phyloP scores from a whole-genome alignment of 2,888 invertebrate species.

The Priocnemis perturbator region DNA sequence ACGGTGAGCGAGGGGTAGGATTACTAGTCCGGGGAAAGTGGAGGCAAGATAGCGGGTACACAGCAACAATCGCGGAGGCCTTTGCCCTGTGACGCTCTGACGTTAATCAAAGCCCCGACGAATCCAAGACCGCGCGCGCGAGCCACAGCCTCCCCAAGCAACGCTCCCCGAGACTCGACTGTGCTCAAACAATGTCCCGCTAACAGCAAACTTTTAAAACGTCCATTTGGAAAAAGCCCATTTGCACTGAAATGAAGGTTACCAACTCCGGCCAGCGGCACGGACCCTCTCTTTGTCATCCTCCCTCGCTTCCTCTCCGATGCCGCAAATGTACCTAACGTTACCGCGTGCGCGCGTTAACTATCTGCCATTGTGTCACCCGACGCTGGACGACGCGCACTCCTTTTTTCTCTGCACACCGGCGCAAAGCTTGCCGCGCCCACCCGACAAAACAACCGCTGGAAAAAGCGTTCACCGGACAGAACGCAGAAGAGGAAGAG shows the following conservation, averaged over 20 bases:
- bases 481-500: neutral
- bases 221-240: constrained; percentile 50
- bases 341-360: constrained; percentile 46
- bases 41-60: constrained; percentile 26
- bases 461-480: neutral
- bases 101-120: constrained; percentile 59
- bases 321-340: constrained; percentile 11
- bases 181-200: constrained; percentile 57
- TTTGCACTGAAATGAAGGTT: constrained; percentile 59
- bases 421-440: constrained; percentile 10
- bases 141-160: constrained; percentile 9
- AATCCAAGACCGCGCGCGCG: constrained; percentile 24
- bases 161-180: constrained; percentile 9
- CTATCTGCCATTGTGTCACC: constrained; percentile 51
- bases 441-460: constrained; percentile 7
- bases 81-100: constrained; percentile 49
- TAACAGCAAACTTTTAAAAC: constrained; percentile 57
- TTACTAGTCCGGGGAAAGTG: constrained; percentile 17
- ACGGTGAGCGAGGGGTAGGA: constrained; percentile 11
- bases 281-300: constrained; percentile 11
- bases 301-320: neutral
- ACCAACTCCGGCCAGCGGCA: neutral
- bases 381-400: constrained; percentile 22
- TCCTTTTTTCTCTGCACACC: constrained; percentile 17
- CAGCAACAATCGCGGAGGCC: constrained; percentile 50